Base-by-base conservation (phyloP, 2,113 vertebrate genomes). In the Pomatostomus ruficeps region DNA sequence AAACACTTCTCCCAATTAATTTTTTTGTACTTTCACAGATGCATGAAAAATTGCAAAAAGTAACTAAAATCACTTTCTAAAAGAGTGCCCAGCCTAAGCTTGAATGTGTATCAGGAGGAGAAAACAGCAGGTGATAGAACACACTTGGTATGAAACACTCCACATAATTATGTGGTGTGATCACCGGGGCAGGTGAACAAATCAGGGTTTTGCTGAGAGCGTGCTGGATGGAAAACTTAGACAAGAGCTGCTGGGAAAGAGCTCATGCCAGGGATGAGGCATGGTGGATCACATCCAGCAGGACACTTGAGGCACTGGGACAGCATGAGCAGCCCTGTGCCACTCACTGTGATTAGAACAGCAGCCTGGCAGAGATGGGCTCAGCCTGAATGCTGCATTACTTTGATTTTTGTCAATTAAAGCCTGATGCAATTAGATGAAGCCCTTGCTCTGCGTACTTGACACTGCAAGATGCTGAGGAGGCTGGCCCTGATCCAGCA, bases 351-450 rank as follows among this genome's bases (percentile, higher is more conserved):
- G 79, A 75, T 58, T 78, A 6, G 45, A 76, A 73, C 4, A 73
- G 91, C 75, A 81, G 81, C 67, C 67, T 25, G 23, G 7, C 35
- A 81, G 83, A 59, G 75, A 76, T 33, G 48, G 72, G 55, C 31
- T 83, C 61, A 4, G 46, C 7, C 87, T 74, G 58, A 85, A 80
- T 3, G 74, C 81, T 93, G 85, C 55, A 59, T 67, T 67, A 72
- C 91, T 96, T 83, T 73, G 74, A 77, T 73, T 96, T 94, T 90
- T 91, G 89, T 95, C 91, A 90, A 91, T 97, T 95, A 90, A 91
- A 89, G 79, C 86, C 91, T 80, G 78, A 83, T 91, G 85, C 78
- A 89, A 95, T 96, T 95, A 96, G 88, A 49, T 52, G 52, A 95
- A 96, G 71, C 55, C 79, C 59, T 96, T 88, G 82, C 67, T 80